Evolutionary conservation across 2,888 invertebrate species (phyloP), one percentile per base, ranked within the genome.

Genomic region (Stenodera caucasica): DNA sequence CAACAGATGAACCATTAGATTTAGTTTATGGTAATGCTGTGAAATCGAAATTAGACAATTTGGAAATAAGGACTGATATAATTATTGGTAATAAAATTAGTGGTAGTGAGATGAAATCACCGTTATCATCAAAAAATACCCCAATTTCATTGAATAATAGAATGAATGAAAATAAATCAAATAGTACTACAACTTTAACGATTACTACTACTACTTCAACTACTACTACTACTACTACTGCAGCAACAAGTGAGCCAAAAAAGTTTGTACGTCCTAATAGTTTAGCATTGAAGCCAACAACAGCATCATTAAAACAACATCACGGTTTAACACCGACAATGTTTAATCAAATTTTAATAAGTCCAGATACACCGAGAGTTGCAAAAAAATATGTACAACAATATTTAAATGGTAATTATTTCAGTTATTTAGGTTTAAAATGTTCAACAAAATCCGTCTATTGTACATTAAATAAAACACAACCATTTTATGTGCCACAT

Each of bases 401-500:
- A 60, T 93, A 92, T 80, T 82, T 94, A 62, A 94, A 95, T 77
- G 95, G 95, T 33, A 93, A 94, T 76, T 94, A 94, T 40, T 96
- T 95, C 78, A 95, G 95, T 50, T 94, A 94, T 80, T 82, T 96
- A 72, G 95, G 94, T 0, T 82, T 96, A 60, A 96, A 96, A 81
- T 92, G 93, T 78, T 94, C 94, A 21, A 94, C 95, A 1, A 89
- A 92, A 77, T 89, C 91, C 60, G 95, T 94, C 72, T 98, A 94
- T 80, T 97, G 97, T 75, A 96, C 96, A 1, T 85, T 96, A 53
- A 94, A 95, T 79, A 89, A 94, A 69, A 92, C 95, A 0, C 97
- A 98, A 77, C 97, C 98, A 1, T 95, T 94, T 78, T 97, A 96
- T 78, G 94, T 96, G 60, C 91, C 90, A 0, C 92, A 93, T 72